Evolutionary conservation across 1,140 invertebrate genomes (phyloP), one percentile per base, ranked within the genome.

Genomic region (Zaprionus ghesquierei): DNA sequence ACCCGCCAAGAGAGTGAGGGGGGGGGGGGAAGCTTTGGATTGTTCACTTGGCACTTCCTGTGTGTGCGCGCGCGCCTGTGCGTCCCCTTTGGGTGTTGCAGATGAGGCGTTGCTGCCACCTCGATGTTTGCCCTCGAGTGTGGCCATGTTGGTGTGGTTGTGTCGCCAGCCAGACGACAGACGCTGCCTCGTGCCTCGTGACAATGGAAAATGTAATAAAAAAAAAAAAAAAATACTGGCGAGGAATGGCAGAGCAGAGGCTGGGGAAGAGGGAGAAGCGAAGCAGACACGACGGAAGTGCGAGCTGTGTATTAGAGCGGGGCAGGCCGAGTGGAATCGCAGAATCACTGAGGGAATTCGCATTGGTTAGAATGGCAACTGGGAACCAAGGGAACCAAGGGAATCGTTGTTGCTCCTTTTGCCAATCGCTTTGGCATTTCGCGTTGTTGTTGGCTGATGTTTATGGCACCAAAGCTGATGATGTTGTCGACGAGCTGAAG

Each of bases 41-140:
- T 86, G 82, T 79, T 81, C 81, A 81, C 79, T 86, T 86, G 79
- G 80, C 74, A 68, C 50, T 68, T 77, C 69, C 78, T 71, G 63
- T 69, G 62, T n/a, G n/a, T n/a, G n/a, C n/a, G n/a, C n/a, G n/a
- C n/a, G n/a, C n/a, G n/a, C n/a, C n/a, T n/a, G n/a, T n/a, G n/a
- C n/a, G n/a, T n/a, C n/a, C n/a, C 27, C 64, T 13, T 41, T 44
- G 53, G 62, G 51, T 41, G 62, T n/a, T n/a, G n/a, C n/a, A n/a
- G n/a, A n/a, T n/a, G 69, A 64, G 58, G 81, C 63, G 68, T 60
- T 41, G 38, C 63, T 59, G 23, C n/a, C 12, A 44, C 38, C 60
- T 23, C 25, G 51, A 31, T 54, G 29, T 54, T 5, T 10, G 41
- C 54, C 18, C 31, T 56, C 23, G 53, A 33, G 22, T 29, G 27